Evolutionary conservation across 2,113 vertebrate species (phyloP).

Genomic region (Colossoma macropomum): DNA sequence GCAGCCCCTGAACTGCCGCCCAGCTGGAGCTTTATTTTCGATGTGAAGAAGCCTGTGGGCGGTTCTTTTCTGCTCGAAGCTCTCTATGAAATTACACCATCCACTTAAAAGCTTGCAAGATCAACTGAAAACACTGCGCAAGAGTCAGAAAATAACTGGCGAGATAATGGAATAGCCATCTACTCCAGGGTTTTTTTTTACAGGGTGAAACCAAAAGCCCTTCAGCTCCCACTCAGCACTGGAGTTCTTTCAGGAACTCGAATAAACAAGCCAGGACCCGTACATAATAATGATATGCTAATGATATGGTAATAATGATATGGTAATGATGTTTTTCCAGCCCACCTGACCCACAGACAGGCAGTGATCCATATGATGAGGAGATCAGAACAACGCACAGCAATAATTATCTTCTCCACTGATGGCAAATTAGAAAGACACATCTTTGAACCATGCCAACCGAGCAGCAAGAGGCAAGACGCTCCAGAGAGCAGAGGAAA

Average conservation of each 20-base stretch:
- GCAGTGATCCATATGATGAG: conserved; percentile 50
- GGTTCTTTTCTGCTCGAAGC: neutral
- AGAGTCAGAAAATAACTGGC: neutral
- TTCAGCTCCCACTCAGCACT: neutral
- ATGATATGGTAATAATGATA: conserved; percentile 49
- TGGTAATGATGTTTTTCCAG: conserved; percentile 44
- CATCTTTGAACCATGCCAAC: conserved; percentile 24
- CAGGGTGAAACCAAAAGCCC: neutral
- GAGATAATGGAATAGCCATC: neutral
- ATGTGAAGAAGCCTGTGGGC: neutral
- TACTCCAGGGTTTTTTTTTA: neutral
- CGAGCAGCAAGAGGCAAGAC: neutral
- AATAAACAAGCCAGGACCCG: conserved; percentile 41
- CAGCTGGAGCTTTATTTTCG: neutral
- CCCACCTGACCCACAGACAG: conserved; percentile 40
- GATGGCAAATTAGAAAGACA: conserved; percentile 47
- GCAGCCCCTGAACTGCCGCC: neutral
- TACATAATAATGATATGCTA: conserved; percentile 46
- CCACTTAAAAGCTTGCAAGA: neutral
- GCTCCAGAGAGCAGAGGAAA: neutral
- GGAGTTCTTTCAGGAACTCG: conserved; percentile 14
- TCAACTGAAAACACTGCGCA: neutral
- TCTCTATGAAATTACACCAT: neutral
- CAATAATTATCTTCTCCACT: conserved; percentile 46
- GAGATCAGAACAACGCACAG: conserved; percentile 43